Conservation (phyloP, 2,113 vertebrate species). For the Canis aureus region DNA sequence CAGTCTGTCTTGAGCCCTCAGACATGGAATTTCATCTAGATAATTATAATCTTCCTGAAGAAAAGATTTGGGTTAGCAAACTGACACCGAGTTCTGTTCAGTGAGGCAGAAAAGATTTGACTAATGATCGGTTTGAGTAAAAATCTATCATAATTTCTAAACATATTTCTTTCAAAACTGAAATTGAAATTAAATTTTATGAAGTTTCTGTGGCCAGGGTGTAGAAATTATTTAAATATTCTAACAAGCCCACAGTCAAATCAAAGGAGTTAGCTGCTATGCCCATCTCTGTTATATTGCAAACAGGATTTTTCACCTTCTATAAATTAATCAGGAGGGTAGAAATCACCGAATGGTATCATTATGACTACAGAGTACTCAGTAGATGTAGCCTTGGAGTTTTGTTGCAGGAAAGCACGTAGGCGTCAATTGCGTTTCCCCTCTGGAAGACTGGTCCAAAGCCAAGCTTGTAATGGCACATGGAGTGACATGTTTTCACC, state of each 20-base stretch:
- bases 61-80: not conserved
- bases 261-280: not conserved
- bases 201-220: not conserved
- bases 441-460: not conserved
- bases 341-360: not conserved
- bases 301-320: not conserved
- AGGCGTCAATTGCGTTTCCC: not conserved
- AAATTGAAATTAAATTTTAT: not conserved
- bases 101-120: not conserved
- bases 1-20: not conserved
- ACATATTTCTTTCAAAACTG: not conserved
- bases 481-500: not conserved
- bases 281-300: not conserved
- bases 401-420: conserved; percentile 2
- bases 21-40: not conserved
- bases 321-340: not conserved
- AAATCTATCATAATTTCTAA: conserved; percentile 1
- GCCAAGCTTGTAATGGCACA: not conserved
- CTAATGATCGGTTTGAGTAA: not conserved
- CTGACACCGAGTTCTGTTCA: not conserved
- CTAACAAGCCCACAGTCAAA: not conserved
- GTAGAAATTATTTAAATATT: not conserved
- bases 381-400: not conserved
- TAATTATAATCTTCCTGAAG: not conserved
- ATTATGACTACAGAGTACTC: not conserved